Base-by-base conservation (phyloP, 2,888 invertebrate genomes). In the Drosophila percnosoma region DNA sequence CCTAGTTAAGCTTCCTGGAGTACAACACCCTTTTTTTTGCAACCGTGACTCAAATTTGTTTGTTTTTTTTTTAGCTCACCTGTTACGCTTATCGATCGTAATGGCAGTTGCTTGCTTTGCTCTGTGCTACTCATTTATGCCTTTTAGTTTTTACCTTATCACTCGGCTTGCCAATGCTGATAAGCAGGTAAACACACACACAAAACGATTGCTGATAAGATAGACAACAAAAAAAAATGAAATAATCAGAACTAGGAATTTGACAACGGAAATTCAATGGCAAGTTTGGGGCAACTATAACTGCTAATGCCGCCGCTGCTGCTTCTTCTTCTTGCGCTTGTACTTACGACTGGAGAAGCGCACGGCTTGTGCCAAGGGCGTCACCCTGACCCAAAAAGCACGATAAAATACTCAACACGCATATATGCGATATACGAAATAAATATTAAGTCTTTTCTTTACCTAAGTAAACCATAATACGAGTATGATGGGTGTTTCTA, bases 251-350 rank as follows among this genome's bases (percentile, higher is more conserved):
- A 60, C 36, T 45, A 66, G 60, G 65, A 79, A 73, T 54, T 55
- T 42, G 15, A 48, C 51, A 10, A 51, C 73, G 85, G 68, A 74
- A 87, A 87, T 79, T 85, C 85, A 85, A 87, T 87, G 85, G 75
- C 87, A 85, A 87, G 83, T 82, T 75, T 79, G 72, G 53, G 65
- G 58, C 42, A 68, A 57, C 64, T 54, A 29, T 38, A 38, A 29
- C 55, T 27, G 38, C n/a, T 8, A 29, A 55, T 38, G 38, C 38
- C 8, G 21, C 45, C 7, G 18, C 8, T 18, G n/a, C 36, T 49
- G 18, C 29, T 68, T 29, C 45, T 51, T 31, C 40, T 68, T 64
- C 58, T 64, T 72, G n/a, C 24, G n/a, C 21, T 54, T 62, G 48
- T 42, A 31, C 31, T 57, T 31, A 24, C 51, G 62, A 31, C 45